These are phyloP conservation scores for Armadillidium nasatum DNA, from an alignment of 1,140 invertebrate species.

Conservation along the genomic window DNA sequence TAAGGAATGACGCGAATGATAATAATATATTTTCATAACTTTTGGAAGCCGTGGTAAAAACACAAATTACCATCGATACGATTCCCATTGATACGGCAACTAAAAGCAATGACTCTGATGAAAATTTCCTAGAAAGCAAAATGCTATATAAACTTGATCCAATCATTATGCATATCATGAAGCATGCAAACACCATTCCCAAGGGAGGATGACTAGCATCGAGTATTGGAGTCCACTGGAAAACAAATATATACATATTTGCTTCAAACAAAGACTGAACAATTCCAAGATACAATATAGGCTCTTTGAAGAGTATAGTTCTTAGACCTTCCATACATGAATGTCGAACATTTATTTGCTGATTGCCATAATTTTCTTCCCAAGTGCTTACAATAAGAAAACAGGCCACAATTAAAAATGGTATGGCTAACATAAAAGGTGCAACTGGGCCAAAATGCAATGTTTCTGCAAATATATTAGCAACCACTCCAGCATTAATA, in stretches of 20 bases:
- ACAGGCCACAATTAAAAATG: slow-evolving; percentile 56
- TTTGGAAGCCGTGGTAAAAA: slow-evolving; percentile 45
- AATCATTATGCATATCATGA: slow-evolving; percentile 66
- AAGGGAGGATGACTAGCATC: slow-evolving; percentile 52
- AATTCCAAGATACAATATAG: slow-evolving; percentile 58
- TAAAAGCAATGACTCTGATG: slow-evolving; percentile 49
- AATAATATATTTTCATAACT: slow-evolving; percentile 44
- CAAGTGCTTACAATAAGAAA: slow-evolving; percentile 56
- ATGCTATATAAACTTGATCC: slow-evolving; percentile 62
- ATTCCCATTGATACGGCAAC: slow-evolving; percentile 47
- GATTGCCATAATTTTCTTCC: slow-evolving; percentile 62
- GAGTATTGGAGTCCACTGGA: slow-evolving; percentile 67
- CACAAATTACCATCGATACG: slow-evolving; percentile 47
- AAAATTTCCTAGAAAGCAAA: slow-evolving; percentile 47
- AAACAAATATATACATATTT: slow-evolving; percentile 68
- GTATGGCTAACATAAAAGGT: slow-evolving; percentile 62
- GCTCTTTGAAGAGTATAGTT: slow-evolving; percentile 50
- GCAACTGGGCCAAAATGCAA: slow-evolving; percentile 58
- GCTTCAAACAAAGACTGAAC: slow-evolving; percentile 67
- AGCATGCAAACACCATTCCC: slow-evolving; percentile 58
- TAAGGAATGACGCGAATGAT: slow-evolving; percentile 59
- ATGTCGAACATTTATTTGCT: slow-evolving; percentile 45
- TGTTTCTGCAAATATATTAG: slow-evolving; percentile 59
- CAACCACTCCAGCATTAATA: slow-evolving; percentile 61
- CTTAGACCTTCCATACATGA: slow-evolving; percentile 48